Evolutionary conservation across 2,113 vertebrate genomes (phyloP), one percentile per base, ranked within the genome.

Genomic region (Macrotus californicus): DNA sequence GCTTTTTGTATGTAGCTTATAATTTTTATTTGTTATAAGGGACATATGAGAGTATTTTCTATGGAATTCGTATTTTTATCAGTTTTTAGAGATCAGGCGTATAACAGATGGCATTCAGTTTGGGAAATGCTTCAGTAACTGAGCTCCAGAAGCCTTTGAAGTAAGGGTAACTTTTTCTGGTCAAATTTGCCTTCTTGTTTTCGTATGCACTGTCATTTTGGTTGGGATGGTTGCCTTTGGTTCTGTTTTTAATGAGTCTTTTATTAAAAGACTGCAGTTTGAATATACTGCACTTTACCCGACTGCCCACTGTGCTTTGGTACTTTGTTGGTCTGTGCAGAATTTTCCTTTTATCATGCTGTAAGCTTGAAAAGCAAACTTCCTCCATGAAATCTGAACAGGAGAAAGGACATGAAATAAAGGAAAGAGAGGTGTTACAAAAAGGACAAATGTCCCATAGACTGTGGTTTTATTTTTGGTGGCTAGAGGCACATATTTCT

Each of bases 401-500:
- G 75, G 21, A 59, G 41, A 77, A 86, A 50, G n/a, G 73, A 93
- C 64, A 93, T 31, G 48, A 86, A 89, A 59, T 34, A 75, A 54
- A 90, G 59, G 31, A 43, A 80, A 89, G 66, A 85, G 41, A 85
- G 59, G 69, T 69, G 61, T 83, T 79, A 61, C 5, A 73, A 91
- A 41, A 56, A 80, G 48, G 61, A 79, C 89, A 52, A 7, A 72
- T 75, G 64, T 79, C 89, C 36, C 31, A 10, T 59, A 72, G 52
- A 66, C 31, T 56, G 50, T 64, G 29, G 56, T 64, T 89, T 94
- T 92, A 73, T 79, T 77, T 89, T 95, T 54, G 84, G 67, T 36
- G 36, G 48, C 67, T 79, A 91, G 85, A 96, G 95, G 79, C n/a
- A 61, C 76, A 87, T 16, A 79, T 83, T 87, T 31, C 85, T 87